These are phyloP conservation scores for Spongilla lacustris DNA, from an alignment of 37 sponge, comb jelly and placozoan genomes.

Conservation along the genomic window DNA sequence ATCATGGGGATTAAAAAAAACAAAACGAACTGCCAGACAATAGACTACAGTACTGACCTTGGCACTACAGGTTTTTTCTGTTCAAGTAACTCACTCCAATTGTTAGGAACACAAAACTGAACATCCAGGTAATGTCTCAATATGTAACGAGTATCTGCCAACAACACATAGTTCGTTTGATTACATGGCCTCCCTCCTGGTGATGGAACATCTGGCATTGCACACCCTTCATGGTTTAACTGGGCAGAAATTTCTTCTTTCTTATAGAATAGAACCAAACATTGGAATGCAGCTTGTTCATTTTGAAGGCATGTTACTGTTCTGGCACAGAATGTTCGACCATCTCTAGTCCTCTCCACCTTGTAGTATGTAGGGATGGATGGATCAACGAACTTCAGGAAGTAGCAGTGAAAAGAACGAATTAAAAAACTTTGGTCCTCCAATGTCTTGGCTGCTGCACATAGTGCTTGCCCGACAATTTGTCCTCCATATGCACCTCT, in stretches of 20 bases:
- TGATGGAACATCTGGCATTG: background rate
- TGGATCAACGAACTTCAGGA: constrained; percentile 5
- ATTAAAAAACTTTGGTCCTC: constrained; percentile 6
- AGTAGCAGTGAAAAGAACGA: constrained; percentile 31
- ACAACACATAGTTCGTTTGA: background rate
- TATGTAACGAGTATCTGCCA: background rate
- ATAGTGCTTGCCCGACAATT: constrained; percentile 11
- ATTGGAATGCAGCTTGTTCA: constrained; percentile 4
- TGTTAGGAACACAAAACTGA: background rate
- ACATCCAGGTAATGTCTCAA: background rate
- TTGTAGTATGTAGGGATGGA: background rate
- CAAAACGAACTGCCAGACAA: too few relatives aligned
- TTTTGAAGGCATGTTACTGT: constrained; percentile 11
- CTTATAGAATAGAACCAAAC: background rate
- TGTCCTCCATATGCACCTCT: constrained; percentile 30
- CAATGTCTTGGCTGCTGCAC: constrained; percentile 7
- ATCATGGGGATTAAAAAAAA: too few relatives aligned
- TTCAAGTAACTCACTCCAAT: background rate
- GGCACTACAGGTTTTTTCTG: background rate
- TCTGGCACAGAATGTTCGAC: constrained; percentile 1
- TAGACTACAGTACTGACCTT: too few relatives aligned
- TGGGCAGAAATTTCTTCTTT: background rate
- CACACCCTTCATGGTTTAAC: background rate
- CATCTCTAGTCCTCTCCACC: constrained; percentile 7
- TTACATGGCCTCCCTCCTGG: background rate